These are phyloP conservation scores for Syrista parreyssii DNA, from an alignment of 2,888 invertebrate genomes.

Conservation along the genomic window DNA sequence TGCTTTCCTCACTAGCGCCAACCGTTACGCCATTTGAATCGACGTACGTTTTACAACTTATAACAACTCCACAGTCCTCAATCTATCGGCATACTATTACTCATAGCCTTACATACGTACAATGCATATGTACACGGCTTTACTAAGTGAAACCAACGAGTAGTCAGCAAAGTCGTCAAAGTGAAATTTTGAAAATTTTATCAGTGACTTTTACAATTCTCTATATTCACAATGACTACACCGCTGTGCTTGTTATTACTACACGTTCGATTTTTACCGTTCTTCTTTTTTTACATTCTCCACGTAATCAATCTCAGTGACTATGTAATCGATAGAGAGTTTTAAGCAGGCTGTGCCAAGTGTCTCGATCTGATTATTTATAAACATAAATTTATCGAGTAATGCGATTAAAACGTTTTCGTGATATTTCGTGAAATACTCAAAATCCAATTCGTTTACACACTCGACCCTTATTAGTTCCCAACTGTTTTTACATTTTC, in stretches of 20 bases:
- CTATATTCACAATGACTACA: not conserved
- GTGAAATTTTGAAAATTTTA: not conserved
- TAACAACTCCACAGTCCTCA: not conserved
- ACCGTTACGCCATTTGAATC: not conserved
- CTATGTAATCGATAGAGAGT: not conserved
- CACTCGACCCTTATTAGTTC: not conserved
- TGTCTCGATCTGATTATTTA: not conserved
- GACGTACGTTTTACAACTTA: not conserved
- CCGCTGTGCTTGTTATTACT: not conserved
- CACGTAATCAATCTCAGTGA: too few species aligned
- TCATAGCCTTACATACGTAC: not conserved
- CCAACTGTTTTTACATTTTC: not conserved
- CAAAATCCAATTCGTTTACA: not conserved
- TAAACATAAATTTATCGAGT: not conserved
- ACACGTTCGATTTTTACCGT: not conserved
- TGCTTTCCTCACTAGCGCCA: not conserved
- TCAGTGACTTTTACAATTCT: not conserved
- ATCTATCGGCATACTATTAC: not conserved
- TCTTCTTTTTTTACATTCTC: too few species aligned
- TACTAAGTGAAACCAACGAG: not conserved
- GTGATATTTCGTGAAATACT: not conserved
- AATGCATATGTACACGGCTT: not conserved
- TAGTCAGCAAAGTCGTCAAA: not conserved
- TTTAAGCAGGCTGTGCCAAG: not conserved
- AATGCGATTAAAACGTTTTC: not conserved